Conservation (phyloP, 2,888 invertebrate genomes). For the Phlogophora meticulosa region DNA sequence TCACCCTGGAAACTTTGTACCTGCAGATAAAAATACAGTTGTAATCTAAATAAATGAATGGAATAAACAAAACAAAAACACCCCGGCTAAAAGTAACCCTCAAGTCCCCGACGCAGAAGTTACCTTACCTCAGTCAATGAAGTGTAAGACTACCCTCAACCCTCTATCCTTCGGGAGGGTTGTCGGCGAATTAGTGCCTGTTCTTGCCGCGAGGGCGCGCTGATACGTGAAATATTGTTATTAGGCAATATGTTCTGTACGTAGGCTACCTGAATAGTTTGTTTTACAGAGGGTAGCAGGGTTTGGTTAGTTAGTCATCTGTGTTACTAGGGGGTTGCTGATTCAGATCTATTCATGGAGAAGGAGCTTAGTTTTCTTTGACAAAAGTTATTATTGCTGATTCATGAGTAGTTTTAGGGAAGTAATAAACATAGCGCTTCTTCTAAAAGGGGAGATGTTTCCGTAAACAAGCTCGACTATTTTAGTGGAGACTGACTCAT, state of each 20-base stretch:
- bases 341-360: constrained; percentile 16
- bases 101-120: constrained; percentile 46
- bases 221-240: constrained; percentile 64
- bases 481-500: constrained; percentile 12
- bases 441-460: neutral
- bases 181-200: constrained; percentile 67
- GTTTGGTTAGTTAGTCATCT: constrained; percentile 27
- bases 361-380: constrained; percentile 15
- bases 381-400: neutral
- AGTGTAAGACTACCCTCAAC: constrained; percentile 62
- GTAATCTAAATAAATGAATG: constrained; percentile 16
- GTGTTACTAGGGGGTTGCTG: neutral
- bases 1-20: neutral
- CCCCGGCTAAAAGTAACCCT: constrained; percentile 57
- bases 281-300: constrained; percentile 2
- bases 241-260: constrained; percentile 54
- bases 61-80: constrained; percentile 44
- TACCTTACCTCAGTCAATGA: constrained; percentile 64
- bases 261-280: constrained; percentile 39
- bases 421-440: neutral
- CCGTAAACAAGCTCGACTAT: neutral
- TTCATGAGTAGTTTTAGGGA: constrained; percentile 7
- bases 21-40: neutral
- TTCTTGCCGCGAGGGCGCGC: constrained; percentile 44
- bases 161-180: constrained; percentile 58